Base-by-base conservation (phyloP, 2,113 vertebrate genomes). In the Boleophthalmus pectinirostris region DNA sequence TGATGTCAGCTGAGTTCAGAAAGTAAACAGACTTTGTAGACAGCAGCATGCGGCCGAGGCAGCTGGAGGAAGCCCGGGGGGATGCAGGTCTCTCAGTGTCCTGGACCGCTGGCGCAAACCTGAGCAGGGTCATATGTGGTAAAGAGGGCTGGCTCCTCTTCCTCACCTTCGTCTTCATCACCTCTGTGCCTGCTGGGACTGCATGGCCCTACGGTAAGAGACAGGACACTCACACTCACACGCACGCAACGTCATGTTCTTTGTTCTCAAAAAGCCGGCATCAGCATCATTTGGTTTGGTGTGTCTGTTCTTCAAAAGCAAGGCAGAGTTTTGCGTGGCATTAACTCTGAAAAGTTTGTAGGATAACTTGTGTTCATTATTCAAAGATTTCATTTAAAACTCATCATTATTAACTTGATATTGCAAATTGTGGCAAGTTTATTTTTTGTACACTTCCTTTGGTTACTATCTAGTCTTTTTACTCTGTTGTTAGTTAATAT, bases 1-100 rank as follows among this genome's bases (percentile, higher is more conserved):
- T 93, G 92, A 93, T 94, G 93, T 94, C 89, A 94, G 92, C 93
- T 93, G 91, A 89, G 90, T 87, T 94, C 92, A 94, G 90, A 94
- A 93, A 92, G 93, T 94, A 94, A 94, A 94, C 92, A 93, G 92
- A 92, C 85, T 87, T 93, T 25, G 79, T 82, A 92, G 87, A 86
- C 87, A 81, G 86, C 91, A 94, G 92, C 93, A 94, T 94, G 93
- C 82, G 68, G 84, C 77, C 75, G 85, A 81, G 74, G 70, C 81
- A 84, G 79, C 85, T 80, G 90, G 78, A 89, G 81, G 70, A 76
- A 87, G 82, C 83, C 82, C 80, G 79, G 3, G 9, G 82, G 77
- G 84, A 71, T 74, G 83, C 66, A 83, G 68, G 6, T 33, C 25
- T 25, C 35, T 56, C 75, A 29, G 76, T 70, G 69, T 69, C 78